Percentiles rank a stretch among this genome's conserved stretches.
These are phyloP conservation scores for Anastrepha obliqua DNA, from an alignment of 1,140 invertebrate genomes.

Conservation along the genomic window DNA sequence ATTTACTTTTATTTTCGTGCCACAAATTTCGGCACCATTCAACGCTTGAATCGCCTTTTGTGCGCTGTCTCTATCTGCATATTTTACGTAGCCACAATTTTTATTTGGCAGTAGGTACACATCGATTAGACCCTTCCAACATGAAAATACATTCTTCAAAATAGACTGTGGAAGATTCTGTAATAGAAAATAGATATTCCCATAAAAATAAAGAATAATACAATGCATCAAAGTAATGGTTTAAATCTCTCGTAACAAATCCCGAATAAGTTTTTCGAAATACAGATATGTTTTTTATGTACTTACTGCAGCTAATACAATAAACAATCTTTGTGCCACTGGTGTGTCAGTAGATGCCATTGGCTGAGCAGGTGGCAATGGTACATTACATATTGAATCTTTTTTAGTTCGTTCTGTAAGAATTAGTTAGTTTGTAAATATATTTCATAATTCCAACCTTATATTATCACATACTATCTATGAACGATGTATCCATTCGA, in stretches of 20 bases:
- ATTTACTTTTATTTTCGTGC: conserved; percentile 78
- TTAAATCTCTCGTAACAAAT: conserved; percentile 52
- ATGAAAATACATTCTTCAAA: conserved; percentile 91
- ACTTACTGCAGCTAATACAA: conserved; percentile 70
- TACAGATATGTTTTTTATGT: not conserved
- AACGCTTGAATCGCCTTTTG: conserved; percentile 76
- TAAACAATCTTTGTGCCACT: conserved; percentile 72
- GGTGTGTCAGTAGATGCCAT: conserved; percentile 82
- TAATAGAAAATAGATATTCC: conserved; percentile 78
- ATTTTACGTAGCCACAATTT: conserved; percentile 94
- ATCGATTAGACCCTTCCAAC: conserved; percentile 95
- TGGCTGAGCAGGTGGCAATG: conserved; percentile 83
- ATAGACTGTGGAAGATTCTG: conserved; percentile 85
- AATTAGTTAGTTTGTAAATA: not conserved
- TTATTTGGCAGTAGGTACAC: conserved; percentile 91
- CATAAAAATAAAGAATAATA: not conserved
- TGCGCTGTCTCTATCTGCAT: conserved; percentile 85
- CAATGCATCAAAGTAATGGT: not conserved
- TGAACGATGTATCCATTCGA: conserved; percentile 71
- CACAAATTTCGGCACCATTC: conserved; percentile 89
- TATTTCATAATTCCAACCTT: not conserved
- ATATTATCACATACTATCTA: conserved; percentile 64
- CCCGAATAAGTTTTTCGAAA: not conserved
- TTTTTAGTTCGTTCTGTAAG: conserved; percentile 68
- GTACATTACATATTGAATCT: conserved; percentile 78